Evolutionary conservation across 2,113 vertebrate genomes (phyloP), one percentile per base, ranked within the genome.

Genomic region (Oncorhynchus gorbuscha): DNA sequence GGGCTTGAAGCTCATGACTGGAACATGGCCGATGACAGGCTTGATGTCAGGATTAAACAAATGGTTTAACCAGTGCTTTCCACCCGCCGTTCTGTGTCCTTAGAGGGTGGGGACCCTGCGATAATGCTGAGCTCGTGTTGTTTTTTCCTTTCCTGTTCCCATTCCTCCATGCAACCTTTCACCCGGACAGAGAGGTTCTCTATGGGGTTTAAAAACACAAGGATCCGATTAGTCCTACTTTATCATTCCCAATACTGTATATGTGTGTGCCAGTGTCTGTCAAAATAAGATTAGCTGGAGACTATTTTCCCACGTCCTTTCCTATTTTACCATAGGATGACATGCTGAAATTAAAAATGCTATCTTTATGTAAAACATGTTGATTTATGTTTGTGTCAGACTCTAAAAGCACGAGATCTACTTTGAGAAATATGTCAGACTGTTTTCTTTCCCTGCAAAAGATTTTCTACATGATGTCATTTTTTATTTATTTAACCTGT

Each of bases 91-190:
- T 66, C 66, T 90, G 87, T 91, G 49, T 87, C 86, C 71, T 87
- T 91, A 88, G 69, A 91, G 91, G 92, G 91, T 89, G 93, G 92
- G 92, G 84, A 90, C 86, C 87, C 74, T 70, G 39, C 72, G 3
- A 71, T 49, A 64, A 39, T 48, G 83, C 77, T 81, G 76, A 70
- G 73, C 74, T 80, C 51, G 76, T 90, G 88, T 90, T 92, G 82
- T 88, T 86, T 85, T 89, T 82, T 70, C 74, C 26, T 59, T 73
- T 71, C 74, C 62, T 35, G 28, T 71, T 76, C 71, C 45, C 66
- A 64, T 64, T 87, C 66, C 75, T 32, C 26, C 16, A 45, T 83
- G 76, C 79, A 83, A 88, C 58, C 87, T 81, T 86, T 85, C 68
- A 86, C 67, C 75, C 2, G 0, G 66, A 22, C 77, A 69, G 30